These are phyloP conservation scores for Tetragonula clypearis DNA, from an alignment of 1,140 invertebrate species.

Conservation along the genomic window DNA sequence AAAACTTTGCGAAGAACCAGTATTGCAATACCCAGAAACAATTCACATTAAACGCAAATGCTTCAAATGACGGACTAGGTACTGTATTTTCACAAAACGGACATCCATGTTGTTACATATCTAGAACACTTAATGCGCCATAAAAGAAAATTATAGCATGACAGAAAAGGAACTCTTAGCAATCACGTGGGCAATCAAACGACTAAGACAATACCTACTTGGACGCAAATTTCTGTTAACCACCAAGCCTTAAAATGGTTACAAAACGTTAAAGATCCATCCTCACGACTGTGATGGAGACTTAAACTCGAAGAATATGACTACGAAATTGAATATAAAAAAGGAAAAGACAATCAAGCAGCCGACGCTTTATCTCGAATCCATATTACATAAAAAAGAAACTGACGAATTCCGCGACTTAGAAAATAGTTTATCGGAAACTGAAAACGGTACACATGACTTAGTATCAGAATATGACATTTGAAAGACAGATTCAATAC, in stretches of 20 bases:
- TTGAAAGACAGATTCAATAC: no score
- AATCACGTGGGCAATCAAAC: background rate
- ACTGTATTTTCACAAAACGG: background rate
- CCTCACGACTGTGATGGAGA: no score
- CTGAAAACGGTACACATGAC: no score
- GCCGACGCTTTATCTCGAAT: no score
- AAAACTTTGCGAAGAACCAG: background rate
- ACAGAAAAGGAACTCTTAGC: conserved; percentile 12
- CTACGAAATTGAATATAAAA: no score
- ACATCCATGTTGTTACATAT: background rate
- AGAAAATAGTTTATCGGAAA: no score
- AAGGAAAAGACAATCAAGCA: no score
- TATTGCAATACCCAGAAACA: background rate
- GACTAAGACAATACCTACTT: background rate
- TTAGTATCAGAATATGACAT: no score
- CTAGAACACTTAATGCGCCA: background rate
- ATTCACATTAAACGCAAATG: background rate
- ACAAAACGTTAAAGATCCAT: no score
- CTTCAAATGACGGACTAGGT: background rate
- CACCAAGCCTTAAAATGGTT: background rate
- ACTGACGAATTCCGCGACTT: no score
- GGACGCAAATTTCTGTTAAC: background rate
- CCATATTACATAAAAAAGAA: no score
- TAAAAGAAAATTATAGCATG: background rate
- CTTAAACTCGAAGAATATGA: no score